Conservation (phyloP, 2,888 invertebrate genomes). For the Eupithecia subfuscata region DNA sequence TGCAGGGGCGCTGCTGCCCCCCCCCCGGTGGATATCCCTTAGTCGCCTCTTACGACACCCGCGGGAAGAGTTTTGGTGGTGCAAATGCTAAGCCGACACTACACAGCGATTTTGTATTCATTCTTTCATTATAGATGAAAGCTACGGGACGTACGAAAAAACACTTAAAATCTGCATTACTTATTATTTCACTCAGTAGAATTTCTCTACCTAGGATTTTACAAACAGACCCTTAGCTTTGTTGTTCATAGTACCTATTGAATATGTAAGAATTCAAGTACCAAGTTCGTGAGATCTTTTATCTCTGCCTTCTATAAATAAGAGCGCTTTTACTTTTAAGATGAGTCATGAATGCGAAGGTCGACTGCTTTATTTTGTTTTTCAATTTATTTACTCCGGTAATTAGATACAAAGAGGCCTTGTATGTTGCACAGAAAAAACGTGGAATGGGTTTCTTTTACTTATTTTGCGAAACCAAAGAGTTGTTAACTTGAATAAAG, state of each 20-base stretch:
- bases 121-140: too few relatives aligned
- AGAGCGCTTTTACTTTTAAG: constrained; percentile 34
- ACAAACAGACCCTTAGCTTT: not conserved
- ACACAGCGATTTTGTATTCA: too few relatives aligned
- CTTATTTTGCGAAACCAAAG: constrained; percentile 16
- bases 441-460: constrained; percentile 39
- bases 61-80: too few relatives aligned
- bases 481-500: not conserved
- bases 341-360: constrained; percentile 42
- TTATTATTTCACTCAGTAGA: not conserved
- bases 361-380: constrained; percentile 37
- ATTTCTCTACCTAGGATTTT: not conserved
- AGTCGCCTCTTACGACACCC: too few relatives aligned
- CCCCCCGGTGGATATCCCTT: too few relatives aligned
- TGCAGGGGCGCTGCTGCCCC: too few relatives aligned
- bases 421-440: constrained; percentile 50
- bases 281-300: constrained; percentile 11
- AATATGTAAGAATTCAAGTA: constrained; percentile 9
- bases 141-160: too few relatives aligned
- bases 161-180: not conserved
- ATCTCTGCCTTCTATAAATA: constrained; percentile 20
- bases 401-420: constrained; percentile 63
- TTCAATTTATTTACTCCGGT: constrained; percentile 49
- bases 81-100: too few relatives aligned
- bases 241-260: not conserved